phyloP scores from a whole-genome alignment of 2,888 invertebrate genomes.

The Julus scandinavius region DNA sequence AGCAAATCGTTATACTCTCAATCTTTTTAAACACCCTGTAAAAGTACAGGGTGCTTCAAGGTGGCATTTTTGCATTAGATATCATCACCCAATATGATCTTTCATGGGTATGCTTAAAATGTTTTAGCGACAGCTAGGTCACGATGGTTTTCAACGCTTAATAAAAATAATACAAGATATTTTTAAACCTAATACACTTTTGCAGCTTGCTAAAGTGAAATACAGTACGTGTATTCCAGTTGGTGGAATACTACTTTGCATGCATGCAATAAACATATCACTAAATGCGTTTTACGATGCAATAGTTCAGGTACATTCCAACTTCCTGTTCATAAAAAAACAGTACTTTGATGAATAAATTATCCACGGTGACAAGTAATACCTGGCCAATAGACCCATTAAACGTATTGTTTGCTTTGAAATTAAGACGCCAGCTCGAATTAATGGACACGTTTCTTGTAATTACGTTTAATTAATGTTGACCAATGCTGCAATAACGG shows the following conservation, averaged over 20 bases:
- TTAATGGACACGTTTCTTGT: no score
- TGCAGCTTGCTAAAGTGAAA: not conserved
- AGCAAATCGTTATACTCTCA: no score
- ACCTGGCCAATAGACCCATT: not conserved
- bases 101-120: no score
- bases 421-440: not conserved
- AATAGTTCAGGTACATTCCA: not conserved
- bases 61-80: no score
- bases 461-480: no score
- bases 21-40: no score
- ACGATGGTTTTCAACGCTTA: no score
- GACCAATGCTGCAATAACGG: no score
- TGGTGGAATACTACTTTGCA: not conserved
- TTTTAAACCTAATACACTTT: not conserved
- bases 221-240: not conserved
- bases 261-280: not conserved
- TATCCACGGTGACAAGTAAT: not conserved
- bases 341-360: not conserved
- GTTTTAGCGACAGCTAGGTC: no score
- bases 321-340: not conserved
- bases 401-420: not conserved
- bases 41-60: no score
- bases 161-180: no score
- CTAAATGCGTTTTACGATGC: not conserved
- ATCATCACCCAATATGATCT: no score